Evolutionary conservation across 2,888 invertebrate genomes (phyloP).

Genomic region (Pseudoips prasinana): DNA sequence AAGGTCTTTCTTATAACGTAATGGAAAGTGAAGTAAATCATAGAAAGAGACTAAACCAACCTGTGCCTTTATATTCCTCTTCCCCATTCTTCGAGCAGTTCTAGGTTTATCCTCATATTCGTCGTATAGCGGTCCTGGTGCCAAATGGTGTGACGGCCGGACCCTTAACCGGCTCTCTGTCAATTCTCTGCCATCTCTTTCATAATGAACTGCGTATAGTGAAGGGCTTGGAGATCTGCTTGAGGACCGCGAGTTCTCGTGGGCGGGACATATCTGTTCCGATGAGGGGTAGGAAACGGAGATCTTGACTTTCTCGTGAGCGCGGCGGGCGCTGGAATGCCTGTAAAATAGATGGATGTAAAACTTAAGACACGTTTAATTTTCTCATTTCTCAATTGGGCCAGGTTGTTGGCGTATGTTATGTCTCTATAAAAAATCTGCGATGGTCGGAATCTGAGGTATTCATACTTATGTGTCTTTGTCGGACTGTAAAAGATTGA

Average conservation of each 20-base stretch:
- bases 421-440: too few species aligned
- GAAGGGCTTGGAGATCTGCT: constrained; percentile 70
- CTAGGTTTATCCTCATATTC: constrained; percentile 75
- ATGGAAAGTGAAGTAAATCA: too few species aligned
- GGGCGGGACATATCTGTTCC: constrained; percentile 83
- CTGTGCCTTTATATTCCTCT: constrained; percentile 94
- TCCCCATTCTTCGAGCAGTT: constrained; percentile 88
- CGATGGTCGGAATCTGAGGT: too few species aligned
- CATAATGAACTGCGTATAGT: constrained; percentile 86
- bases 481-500: too few species aligned
- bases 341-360: constrained; percentile 67
- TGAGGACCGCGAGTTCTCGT: constrained; percentile 67
- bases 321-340: constrained; percentile 83
- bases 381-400: too few species aligned
- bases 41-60: constrained; percentile 79
- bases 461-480: too few species aligned
- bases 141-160: constrained; percentile 64
- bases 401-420: too few species aligned
- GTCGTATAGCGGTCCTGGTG: constrained; percentile 72
- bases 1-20: too few species aligned
- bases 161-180: constrained; percentile 84
- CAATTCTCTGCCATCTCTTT: constrained; percentile 84
- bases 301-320: constrained; percentile 91
- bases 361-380: too few species aligned
- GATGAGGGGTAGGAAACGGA: constrained; percentile 92